phyloP scores from a whole-genome alignment of 2,888 invertebrate genomes.

The Rutpela maculata region DNA sequence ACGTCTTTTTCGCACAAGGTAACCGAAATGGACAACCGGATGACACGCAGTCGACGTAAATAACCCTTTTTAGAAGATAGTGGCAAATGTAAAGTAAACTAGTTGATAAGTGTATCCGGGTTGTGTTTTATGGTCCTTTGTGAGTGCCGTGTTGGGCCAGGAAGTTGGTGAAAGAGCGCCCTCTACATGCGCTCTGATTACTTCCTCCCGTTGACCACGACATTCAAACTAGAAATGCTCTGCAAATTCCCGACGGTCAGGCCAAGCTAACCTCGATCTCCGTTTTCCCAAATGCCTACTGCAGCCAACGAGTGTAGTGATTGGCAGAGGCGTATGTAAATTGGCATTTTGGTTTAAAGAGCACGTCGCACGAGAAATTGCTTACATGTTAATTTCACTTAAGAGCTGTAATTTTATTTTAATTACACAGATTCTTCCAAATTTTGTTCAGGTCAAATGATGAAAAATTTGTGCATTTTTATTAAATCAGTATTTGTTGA shows the following conservation, averaged over 20 bases:
- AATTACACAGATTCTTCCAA: neutral
- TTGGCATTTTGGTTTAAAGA: conserved; percentile 11
- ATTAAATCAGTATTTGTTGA: neutral
- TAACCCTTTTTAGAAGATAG: conserved; percentile 18
- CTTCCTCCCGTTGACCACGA: conserved; percentile 58
- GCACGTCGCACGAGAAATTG: conserved; percentile 20
- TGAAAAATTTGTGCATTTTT: neutral
- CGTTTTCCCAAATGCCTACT: conserved; percentile 15
- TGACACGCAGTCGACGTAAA: neutral
- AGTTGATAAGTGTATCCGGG: conserved; percentile 62
- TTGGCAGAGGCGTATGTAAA: conserved; percentile 21
- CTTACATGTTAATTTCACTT: conserved; percentile 21
- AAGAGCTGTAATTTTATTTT: neutral
- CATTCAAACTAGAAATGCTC: conserved; percentile 31
- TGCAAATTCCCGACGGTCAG: conserved; percentile 19
- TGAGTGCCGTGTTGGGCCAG: conserved; percentile 60
- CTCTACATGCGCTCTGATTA: conserved; percentile 66
- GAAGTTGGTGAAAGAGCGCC: conserved; percentile 64
- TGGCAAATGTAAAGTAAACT: conserved; percentile 51
- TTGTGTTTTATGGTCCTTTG: conserved; percentile 64
- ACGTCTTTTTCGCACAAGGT: neutral
- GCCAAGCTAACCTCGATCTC: conserved; percentile 3
- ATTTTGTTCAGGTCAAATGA: neutral
- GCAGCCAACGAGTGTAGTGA: conserved; percentile 15
- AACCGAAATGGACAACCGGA: conserved; percentile 17